Percentiles rank a stretch among this genome's conserved stretches.
Conservation (phyloP, 1,140 invertebrate genomes). For the Caenorhabditis briggsae region DNA sequence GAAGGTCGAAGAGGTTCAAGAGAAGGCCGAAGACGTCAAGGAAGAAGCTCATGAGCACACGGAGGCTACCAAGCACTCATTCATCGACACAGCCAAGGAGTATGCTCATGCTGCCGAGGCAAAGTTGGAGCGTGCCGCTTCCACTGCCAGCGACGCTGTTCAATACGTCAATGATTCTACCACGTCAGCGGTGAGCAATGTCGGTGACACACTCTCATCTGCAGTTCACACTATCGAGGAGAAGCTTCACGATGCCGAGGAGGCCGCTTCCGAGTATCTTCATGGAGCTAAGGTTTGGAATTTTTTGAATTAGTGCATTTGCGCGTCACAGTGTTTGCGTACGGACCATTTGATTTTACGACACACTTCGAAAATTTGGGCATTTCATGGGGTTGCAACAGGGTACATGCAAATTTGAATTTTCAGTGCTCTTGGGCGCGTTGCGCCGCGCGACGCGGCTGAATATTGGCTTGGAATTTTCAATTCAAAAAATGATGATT, state of each 20-base stretch:
- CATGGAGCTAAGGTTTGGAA: conserved; percentile 7
- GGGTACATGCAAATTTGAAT: no score
- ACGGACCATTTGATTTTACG: no score
- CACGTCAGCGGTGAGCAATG: conserved; percentile 15
- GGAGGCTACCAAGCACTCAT: not conserved
- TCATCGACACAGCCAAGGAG: conserved; percentile 25
- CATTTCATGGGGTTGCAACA: no score
- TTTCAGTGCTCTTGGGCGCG: no score
- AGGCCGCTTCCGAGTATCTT: conserved; percentile 30
- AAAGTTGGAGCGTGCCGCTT: conserved; percentile 18
- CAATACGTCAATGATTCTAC: conserved; percentile 46
- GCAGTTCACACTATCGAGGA: conserved; percentile 21
- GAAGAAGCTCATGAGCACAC: not conserved
- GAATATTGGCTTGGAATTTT: no score
- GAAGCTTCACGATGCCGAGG: conserved; percentile 28
- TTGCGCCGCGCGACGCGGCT: no score
- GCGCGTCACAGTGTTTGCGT: no score
- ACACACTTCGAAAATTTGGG: no score
- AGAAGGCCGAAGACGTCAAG: not conserved
- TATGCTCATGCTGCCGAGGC: conserved; percentile 11
- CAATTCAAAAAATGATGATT: no score
- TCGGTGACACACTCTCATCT: not conserved
- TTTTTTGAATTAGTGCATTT: not conserved
- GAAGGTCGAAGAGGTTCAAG: not conserved
- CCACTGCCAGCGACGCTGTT: not conserved